Base-by-base conservation (phyloP, 2,888 invertebrate genomes). In the Tetranychus piercei region DNA sequence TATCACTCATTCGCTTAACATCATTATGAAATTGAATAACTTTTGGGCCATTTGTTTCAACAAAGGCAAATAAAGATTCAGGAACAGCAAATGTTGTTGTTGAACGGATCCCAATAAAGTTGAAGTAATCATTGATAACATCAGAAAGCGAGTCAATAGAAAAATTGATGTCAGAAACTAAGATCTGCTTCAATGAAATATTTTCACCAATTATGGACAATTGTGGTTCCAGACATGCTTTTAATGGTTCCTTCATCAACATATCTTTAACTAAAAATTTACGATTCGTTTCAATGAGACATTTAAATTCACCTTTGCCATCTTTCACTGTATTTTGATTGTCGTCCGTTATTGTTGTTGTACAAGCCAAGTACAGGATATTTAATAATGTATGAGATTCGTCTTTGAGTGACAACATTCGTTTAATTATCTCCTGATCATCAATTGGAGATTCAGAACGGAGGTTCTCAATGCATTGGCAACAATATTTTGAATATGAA, bases 401-500 rank as follows among this genome's bases (percentile, higher is more conserved):
- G 9, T 69, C 69, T 5, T 23, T 23, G 20, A 69, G 7, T 6
- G 69, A n/a, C 20, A 23, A 23, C 5, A 20, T 20, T 2, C 69
- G 20, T 23, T 69, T n/a, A 22, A 69, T 69, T 22, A 7, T 11
- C 8, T 69, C 69, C 20, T 5, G 5, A 69, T 69, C 69, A 22
- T 5, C 22, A 6, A 23, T n/a, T 8, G 69, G 20, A 20, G 69
- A 23, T 20, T 22, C 34, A 69, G 8, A 9, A 22, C 34, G 20
- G 5, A 69, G 20, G 11, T 11, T 15, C 18, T 71, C 71, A 15
- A 71, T n/a, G 1, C 43, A 71, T n/a, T 71, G n/a, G 18, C 6
- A 15, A 64, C 73, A 73, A 18, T 44, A 55, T 34, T 55, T 44
- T 20, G 20, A 44, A 55, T 73, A 73, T n/a, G 34, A 43, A 15